Evolutionary conservation across 2,888 invertebrate genomes (phyloP), one percentile per base, ranked within the genome.

Genomic region (Drosophila ustulata): DNA sequence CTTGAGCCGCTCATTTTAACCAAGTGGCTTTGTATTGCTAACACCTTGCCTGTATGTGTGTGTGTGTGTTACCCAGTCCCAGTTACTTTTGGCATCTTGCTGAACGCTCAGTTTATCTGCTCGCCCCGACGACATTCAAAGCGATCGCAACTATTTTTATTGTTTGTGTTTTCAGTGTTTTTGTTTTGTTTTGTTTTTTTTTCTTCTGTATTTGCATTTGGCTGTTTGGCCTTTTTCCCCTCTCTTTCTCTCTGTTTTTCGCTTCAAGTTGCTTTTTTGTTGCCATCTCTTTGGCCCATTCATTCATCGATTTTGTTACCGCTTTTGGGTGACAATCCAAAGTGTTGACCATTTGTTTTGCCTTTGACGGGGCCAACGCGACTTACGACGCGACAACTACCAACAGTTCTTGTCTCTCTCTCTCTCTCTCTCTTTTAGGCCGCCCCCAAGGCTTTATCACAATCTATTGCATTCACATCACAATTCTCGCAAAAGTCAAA

Each of bases 1-100:
- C 86, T 87, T 87, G 86, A 87, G 86, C 88, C 82, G 85, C 83
- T 83, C 85, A 86, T 85, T 85, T 85, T 67, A 85, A 75, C 88
- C 75, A 83, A 86, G 75, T 80, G 79, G 71, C 75, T 85, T 65
- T 71, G 78, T 79, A 68, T 59, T 69, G 61, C 68, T 18, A 18
- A 18, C 18, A 18, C 18, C 18, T 18, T 18, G 32, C 3, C 8
- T 32, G 32, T 66, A 43, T 41, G 49, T 69, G 75, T 64, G 66
- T 53, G 23, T 69, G 39, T 66, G 66, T 72, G 75, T 75, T 84
- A 80, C 74, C 85, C 78, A 84, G 78, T 84, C 78, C 85, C 85
- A 85, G 71, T 82, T 88, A 88, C 88, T 85, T 85, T 88, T 81
- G 88, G 82, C 82, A 82, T 80, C 83, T 79, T 66, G 63, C 56